Conservation (phyloP, 2,888 invertebrate genomes). For the Platycheirus albimanus region DNA sequence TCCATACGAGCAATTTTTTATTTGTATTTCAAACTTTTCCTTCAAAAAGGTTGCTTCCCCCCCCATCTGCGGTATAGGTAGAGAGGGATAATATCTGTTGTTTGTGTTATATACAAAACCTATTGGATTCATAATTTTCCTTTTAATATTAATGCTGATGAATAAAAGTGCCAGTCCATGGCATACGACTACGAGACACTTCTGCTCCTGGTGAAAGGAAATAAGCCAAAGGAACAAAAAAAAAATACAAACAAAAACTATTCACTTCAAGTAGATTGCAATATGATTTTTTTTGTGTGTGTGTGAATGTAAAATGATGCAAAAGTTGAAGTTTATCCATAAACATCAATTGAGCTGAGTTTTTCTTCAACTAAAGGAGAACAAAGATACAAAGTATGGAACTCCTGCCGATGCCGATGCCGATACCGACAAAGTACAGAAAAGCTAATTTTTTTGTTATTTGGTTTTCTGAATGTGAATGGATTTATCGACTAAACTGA, state of each 20-base stretch:
- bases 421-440: too few species aligned
- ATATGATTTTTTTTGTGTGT: conserved; percentile 28
- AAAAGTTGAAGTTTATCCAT: conserved; percentile 58
- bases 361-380: neutral
- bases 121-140: conserved; percentile 62
- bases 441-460: conserved; percentile 9
- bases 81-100: too few species aligned
- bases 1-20: conserved; percentile 44
- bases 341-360: conserved; percentile 48
- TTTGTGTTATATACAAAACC: conserved; percentile 3
- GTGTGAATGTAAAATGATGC: conserved; percentile 28
- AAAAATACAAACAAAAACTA: too few species aligned
- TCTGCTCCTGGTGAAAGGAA: conserved; percentile 24
- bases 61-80: neutral
- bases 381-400: conserved; percentile 35
- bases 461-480: conserved; percentile 12
- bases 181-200: neutral
- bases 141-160: conserved; percentile 60
- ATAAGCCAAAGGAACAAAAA: conserved; percentile 22
- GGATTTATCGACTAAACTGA: conserved; percentile 57
- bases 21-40: conserved; percentile 51
- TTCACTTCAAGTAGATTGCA: conserved; percentile 29
- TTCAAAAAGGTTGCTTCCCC: neutral
- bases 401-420: too few species aligned
- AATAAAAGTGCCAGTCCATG: conserved; percentile 16